Base-by-base conservation (phyloP, 1,140 invertebrate genomes). In the Hesperophylax magnus region DNA sequence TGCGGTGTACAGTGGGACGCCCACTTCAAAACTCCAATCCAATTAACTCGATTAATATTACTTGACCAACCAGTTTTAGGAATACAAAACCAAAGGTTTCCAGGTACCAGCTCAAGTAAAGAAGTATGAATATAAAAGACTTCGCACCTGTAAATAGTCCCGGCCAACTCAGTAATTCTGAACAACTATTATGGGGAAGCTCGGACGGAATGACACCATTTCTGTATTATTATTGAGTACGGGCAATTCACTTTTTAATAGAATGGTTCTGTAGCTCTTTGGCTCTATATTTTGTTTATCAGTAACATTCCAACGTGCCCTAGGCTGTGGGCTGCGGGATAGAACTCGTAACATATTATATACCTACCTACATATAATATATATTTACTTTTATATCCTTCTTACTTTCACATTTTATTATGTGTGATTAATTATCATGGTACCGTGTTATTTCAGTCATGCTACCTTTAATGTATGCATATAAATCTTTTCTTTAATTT, bases 1-100 rank as follows among this genome's bases (percentile, higher is more conserved):
- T 39, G 17, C n/a, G 65, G 39, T 14, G 39, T 53, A 67, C 31
- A 31, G 15, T 34, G 67, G n/a, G 47, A 53, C 69, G 69, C 69
- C 69, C 52, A 72, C 69, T 67, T 20, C 52, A 53, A 54, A 20
- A 72, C 69, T 67, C 47, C 69, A 53, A 54, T 53, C 69, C 69
- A 72, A 72, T 72, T 72, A 72, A 54, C 69, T 72, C 69, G 52
- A 72, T 72, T 72, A 72, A 72, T 72, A 72, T 72, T 72, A 72
- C 69, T 72, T 53, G 69, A 72, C 69, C 69, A 72, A 72, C 69
- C 69, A 56, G 69, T 72, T 72, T 72, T 72, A 72, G 69, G 69
- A 72, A 72, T 54, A 72, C 69, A 72, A 72, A 72, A 72, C 69
- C 69, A 53, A 72, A 72, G 27, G 27, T 27, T 72, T 72, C 69